Base-by-base conservation (phyloP, 2,113 vertebrate species). In the Cebus imitator region DNA sequence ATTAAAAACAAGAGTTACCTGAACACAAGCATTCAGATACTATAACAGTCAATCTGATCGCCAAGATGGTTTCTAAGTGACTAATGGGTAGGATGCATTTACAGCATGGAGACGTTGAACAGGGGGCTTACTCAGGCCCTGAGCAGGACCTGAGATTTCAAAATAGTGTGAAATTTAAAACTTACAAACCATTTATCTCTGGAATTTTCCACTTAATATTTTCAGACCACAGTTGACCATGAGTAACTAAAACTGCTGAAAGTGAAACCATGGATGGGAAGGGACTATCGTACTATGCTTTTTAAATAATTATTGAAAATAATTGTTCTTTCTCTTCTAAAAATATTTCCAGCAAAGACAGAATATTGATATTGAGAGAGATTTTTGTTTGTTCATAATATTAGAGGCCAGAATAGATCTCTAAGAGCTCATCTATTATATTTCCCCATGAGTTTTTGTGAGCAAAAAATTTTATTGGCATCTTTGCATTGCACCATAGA, bases 271-370 rank as follows among this genome's bases (percentile, higher is more conserved):
- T 5, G 14, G 43, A 32, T 48, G 48, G 32, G 30, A 8, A 30
- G 75, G 45, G 43, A 78, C 43, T 48, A 32, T 16, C 16, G 8
- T 48, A 32, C 45, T 92, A 23, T 73, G 3, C 18, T 87, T 1
- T 57, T 27, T 66, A 94, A 92, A 81, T 8, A 45, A 55, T 52
- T 95, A 68, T 23, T 86, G 17, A 78, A 94, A 90, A 50, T 30
- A 94, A 4, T 45, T 96, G 43, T 79, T 5, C 18, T 75, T 73
- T 87, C 61, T 70, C 30, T 94, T 85, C 48, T 93, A 83, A 97
- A 96, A 88, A 58, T 90, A 80, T 81, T 87, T 52, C 32, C 25
- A 84, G 17, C 4, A 92, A 81, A 81, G 45, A 66, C 13, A 50
- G 4, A 52, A 17, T 82, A 70, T 57, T 72, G 40, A 66, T 32